Evolutionary conservation across 2,888 invertebrate genomes (phyloP).

Genomic region (Eristalinus sepulchralis): DNA sequence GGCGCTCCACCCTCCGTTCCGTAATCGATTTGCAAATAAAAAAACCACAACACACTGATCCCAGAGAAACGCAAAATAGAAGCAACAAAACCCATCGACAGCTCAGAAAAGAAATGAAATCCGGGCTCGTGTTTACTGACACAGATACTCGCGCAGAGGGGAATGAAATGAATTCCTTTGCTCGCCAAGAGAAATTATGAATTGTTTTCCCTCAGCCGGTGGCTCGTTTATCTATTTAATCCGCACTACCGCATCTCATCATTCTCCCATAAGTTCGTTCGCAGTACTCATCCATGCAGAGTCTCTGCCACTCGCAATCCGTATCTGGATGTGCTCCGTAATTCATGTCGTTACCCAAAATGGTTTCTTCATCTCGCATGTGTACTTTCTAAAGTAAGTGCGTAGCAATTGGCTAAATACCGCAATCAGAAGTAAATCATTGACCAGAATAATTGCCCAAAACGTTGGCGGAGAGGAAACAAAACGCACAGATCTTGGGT

Average conservation of each 20-base stretch:
- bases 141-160: constrained; percentile 22
- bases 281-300: constrained; percentile 28
- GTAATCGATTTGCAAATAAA: constrained; percentile 54
- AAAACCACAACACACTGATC: constrained; percentile 43
- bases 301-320: background rate
- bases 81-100: constrained; percentile 7
- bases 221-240: constrained; percentile 4
- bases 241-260: background rate
- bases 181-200: constrained; percentile 35
- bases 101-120: constrained; percentile 30
- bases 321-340: background rate
- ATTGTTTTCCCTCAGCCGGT: constrained; percentile 9
- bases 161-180: constrained; percentile 1
- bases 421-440: constrained; percentile 39
- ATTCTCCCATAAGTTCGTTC: background rate
- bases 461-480: background rate
- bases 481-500: background rate
- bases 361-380: constrained; percentile 9
- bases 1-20: constrained; percentile 20
- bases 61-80: constrained; percentile 17
- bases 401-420: constrained; percentile 21
- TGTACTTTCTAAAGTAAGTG: constrained; percentile 39
- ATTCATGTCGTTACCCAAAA: constrained; percentile 24
- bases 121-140: constrained; percentile 51
- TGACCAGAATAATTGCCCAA: constrained; percentile 37